Percentiles rank a stretch among this genome's conserved stretches.
phyloP scores from a whole-genome alignment of 2,888 invertebrate genomes.

The Phymatocera aterrima region DNA sequence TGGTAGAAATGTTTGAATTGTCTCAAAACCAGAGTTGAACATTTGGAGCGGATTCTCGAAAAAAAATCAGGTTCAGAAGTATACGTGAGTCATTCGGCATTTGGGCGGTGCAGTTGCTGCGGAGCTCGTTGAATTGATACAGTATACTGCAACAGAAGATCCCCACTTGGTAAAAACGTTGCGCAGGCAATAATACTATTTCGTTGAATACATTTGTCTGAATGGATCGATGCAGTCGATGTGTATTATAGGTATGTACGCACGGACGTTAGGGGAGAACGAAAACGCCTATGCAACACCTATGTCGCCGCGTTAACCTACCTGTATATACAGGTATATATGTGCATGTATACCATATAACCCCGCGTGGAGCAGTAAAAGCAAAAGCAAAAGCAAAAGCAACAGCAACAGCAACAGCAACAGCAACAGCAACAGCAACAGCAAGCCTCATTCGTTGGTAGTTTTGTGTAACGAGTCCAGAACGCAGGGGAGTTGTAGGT shows the following conservation, averaged over 20 bases:
- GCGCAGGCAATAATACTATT: background rate
- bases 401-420: too few relatives aligned
- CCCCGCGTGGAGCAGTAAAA: too few relatives aligned
- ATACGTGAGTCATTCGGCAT: background rate
- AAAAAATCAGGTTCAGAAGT: too few relatives aligned
- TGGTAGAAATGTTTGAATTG: too few relatives aligned
- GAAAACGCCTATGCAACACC: background rate
- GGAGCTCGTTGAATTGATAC: background rate
- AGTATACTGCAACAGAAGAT: constrained; percentile 26
- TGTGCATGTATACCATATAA: too few relatives aligned
- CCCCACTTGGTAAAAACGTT: constrained; percentile 5
- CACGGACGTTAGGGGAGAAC: background rate
- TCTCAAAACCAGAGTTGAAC: too few relatives aligned
- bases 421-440: background rate
- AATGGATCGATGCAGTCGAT: too few relatives aligned
- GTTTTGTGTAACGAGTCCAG: constrained; percentile 51
- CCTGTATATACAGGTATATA: too few relatives aligned
- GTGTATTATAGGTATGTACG: background rate
- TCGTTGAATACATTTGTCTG: background rate
- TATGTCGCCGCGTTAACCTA: too few relatives aligned
- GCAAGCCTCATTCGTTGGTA: constrained; percentile 49
- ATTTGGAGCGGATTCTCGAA: too few relatives aligned
- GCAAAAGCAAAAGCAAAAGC: too few relatives aligned
- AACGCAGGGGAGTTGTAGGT: constrained; percentile 38
- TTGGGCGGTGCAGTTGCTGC: background rate